Base-by-base conservation (phyloP, 1,140 invertebrate genomes). In the Drosophila elegans region DNA sequence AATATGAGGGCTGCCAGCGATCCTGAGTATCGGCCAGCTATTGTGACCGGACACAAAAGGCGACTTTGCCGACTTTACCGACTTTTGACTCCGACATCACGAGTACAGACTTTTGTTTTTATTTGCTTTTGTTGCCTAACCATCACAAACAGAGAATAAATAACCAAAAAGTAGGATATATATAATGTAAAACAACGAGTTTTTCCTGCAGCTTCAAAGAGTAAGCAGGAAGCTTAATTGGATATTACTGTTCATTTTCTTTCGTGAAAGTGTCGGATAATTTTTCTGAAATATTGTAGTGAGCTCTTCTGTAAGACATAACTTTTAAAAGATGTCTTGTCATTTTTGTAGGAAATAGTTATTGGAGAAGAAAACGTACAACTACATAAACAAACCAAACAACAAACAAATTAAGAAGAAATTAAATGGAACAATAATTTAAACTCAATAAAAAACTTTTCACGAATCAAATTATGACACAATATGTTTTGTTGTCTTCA, bases 71-170 rank as follows among this genome's bases (percentile, higher is more conserved):
- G 49, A 36, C 32, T 86, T 78, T 71, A 64, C 67, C 67, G 67
- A 71, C 67, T 72, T 72, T 72, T 71, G 68, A 71, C 67, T 71
- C 54, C 66, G 66, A 39, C 76, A 63, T 53, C 63, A 49, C 42
- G 54, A 57, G 62, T 29, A 29, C 49, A 64, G 79, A 76, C 75
- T 76, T 71, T 88, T 86, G 78, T 86, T 78, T 77, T 27, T 57
- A 68, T 60, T 67, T 60, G 38, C 44, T 29, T 63, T 53, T 44
- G 49, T 75, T 66, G 12, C 21, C 38, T n/a, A 27, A 25, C 51
- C 60, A 51, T 54, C 27, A 39, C 3, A 56, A 42, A 32, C 44
- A 38, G 34, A 56, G 13, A 39, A 3, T 13, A 34, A 48, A 27
- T 34, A 10, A 42, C 36, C 27, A 10, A 29, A 48, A 42, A 34